Evolutionary conservation across 1,140 invertebrate genomes (phyloP), one percentile per base, ranked within the genome.

Genomic region (Helicoverpa zea): DNA sequence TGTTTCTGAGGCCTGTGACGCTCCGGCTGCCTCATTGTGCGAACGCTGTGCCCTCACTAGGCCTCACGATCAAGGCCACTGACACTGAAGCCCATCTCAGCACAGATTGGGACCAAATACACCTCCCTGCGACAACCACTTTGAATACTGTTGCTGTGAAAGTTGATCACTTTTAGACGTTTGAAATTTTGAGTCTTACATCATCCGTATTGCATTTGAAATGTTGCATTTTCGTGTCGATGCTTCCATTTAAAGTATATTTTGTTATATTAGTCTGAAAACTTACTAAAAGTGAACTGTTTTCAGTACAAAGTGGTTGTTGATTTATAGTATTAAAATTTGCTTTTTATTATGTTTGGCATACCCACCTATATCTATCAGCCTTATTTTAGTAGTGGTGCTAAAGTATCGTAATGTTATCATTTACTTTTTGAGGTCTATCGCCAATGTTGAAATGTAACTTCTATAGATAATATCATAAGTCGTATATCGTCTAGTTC

Each of bases 1-100:
- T 97, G 91, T 99, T 99, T 95, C 93, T 97, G 43, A 96, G 97
- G 86, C 98, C 98, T 18, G 98, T 99, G 82, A 98, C 98, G 89
- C 96, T 99, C 35, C 96, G 97, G 58, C 97, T 97, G 89, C 97
- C 97, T 81, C 97, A 97, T 90, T 97, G 96, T 92, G 97, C 97
- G 80, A 97, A 97, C 88, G 97, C 97, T 12, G 96, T 97, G 23
- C 96, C 97, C 30, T 97, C 97, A 16, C 95, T 97, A 83, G 96
- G 96, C 59, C 95, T 97, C 49, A 97, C 97, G 5, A 95, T 97
- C 29, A 98, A 98, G 90, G 98, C 98, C 5, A 98, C 97, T 66
- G 97, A 98, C 88, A 98, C 96, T 7, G 97, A 97, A 93, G 93
- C 95, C 61, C 96, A 97, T 84, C 94, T 97, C 66, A 96, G 96